Conservation (phyloP, 35 echinoderm and acorn worm species). For the Apostichopus parvimensis region DNA sequence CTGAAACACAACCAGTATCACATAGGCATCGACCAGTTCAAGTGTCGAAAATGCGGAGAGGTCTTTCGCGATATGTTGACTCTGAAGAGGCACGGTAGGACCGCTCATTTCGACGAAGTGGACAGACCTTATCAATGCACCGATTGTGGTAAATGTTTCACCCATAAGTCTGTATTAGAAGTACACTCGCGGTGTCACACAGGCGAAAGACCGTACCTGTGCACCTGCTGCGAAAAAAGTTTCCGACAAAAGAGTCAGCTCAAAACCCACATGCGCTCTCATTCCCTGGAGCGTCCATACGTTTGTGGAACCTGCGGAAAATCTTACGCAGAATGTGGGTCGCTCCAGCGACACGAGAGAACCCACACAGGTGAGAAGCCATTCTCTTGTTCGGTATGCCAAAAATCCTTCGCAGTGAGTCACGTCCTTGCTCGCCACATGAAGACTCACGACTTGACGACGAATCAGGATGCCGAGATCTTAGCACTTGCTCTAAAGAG, state of each 20-base stretch:
- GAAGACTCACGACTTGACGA: not conserved
- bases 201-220: constrained; percentile 68
- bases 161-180: constrained; percentile 54
- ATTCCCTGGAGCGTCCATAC: constrained; percentile 64
- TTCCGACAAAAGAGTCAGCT: constrained; percentile 56
- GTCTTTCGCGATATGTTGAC: constrained; percentile 34
- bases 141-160: constrained; percentile 53
- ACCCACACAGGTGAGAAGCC: constrained; percentile 50
- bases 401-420: constrained; percentile 33
- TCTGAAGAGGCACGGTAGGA: constrained; percentile 54
- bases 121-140: constrained; percentile 63
- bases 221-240: constrained; percentile 57
- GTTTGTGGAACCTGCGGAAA: constrained; percentile 66
- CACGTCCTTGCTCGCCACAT: constrained; percentile 36
- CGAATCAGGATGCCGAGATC: constrained; percentile 27
- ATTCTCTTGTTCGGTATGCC: constrained; percentile 44
- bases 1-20: constrained; percentile 61
- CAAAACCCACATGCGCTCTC: constrained; percentile 58
- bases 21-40: constrained; percentile 44
- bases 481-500: constrained; percentile 30
- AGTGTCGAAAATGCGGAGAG: constrained; percentile 60
- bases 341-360: constrained; percentile 30
- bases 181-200: constrained; percentile 68
- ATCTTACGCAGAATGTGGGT: constrained; percentile 19
- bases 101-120: not conserved